Base-by-base conservation (phyloP, 2,113 vertebrate genomes). In the Rostratula benghalensis region DNA sequence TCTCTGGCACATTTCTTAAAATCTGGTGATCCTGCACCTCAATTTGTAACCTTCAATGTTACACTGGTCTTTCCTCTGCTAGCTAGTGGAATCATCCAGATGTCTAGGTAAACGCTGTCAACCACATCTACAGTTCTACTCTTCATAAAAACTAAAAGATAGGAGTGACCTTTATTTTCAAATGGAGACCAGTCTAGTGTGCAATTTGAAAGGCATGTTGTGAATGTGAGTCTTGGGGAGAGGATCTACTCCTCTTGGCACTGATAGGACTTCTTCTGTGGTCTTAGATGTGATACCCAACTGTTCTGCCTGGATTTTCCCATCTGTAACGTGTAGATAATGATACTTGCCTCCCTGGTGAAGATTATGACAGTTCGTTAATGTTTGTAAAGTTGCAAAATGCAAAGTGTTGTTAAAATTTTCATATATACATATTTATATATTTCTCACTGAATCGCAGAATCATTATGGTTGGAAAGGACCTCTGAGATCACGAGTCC, bases 1-100 rank as follows among this genome's bases (percentile, higher is more conserved):
- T 94, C 53, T n/a, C 50, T 96, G 87, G 89, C 81, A 85, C 39
- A 39, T 89, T 95, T 41, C 61, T 92, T 87, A 82, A 87, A 79
- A 83, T 82, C 84, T 82, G 74, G 65, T 87, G 87, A 79, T 90
- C 57, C 77, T 93, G 27, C 65, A 73, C 74, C 79, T 87, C 81
- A 67, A 3, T 87, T 73, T 93, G 59, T 90, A 96, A 65, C 90
- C 89, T 92, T 90, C 83, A 53, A 3, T 4, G 1, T 68, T 81
- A 28, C 19, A 4, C 48, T 76, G 45, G 39, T 76, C 61, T 76
- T 91, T 79, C 63, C 69, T 89, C 35, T 56, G 51, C 76, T 91
- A 48, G 46, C 45, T 84, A 35, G 37, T 71, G 83, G 64, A 28
- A 63, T 79, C 31, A 22, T 64, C 1, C 1, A 57, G 51, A 79